Conservation (phyloP, 2,113 vertebrate species). For the Poeciliopsis retropinna region DNA sequence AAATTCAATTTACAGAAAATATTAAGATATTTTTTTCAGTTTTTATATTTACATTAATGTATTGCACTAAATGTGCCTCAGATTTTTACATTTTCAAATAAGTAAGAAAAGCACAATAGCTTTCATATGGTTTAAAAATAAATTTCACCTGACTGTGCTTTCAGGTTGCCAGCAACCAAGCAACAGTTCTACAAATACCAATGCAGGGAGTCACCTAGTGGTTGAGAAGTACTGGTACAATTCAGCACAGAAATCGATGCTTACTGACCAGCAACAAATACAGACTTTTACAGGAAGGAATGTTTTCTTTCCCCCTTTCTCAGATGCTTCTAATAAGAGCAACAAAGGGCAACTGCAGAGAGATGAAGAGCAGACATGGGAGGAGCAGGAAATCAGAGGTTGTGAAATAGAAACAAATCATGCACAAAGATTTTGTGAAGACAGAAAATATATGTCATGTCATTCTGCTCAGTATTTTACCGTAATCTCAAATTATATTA, state of each 20-base stretch:
- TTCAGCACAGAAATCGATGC: neutral
- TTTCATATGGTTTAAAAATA: neutral
- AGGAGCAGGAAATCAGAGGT: conserved; percentile 30
- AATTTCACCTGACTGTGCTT: no score
- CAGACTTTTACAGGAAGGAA: conserved; percentile 15
- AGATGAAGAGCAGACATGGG: conserved; percentile 32
- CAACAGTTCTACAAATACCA: neutral
- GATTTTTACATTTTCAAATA: no score
- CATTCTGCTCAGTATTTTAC: conserved; percentile 17
- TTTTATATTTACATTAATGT: neutral
- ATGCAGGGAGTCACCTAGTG: conserved; percentile 45
- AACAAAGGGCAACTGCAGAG: conserved; percentile 23
- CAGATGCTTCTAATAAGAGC: conserved; percentile 24
- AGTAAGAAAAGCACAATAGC: neutral
- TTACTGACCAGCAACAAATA: conserved; percentile 6
- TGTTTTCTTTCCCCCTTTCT: conserved; percentile 16
- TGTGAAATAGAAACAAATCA: conserved; percentile 46
- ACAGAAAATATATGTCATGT: conserved; percentile 15
- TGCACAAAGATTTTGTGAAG: neutral
- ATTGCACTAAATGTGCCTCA: no score
- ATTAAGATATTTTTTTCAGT: neutral
- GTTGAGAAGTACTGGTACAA: conserved; percentile 10
- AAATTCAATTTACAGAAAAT: neutral
- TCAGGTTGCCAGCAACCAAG: no score
- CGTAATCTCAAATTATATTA: conserved; percentile 17